Evolutionary conservation across 2,888 invertebrate species (phyloP), one percentile per base, ranked within the genome.

Genomic region (Himalopsyche kuldschensis): DNA sequence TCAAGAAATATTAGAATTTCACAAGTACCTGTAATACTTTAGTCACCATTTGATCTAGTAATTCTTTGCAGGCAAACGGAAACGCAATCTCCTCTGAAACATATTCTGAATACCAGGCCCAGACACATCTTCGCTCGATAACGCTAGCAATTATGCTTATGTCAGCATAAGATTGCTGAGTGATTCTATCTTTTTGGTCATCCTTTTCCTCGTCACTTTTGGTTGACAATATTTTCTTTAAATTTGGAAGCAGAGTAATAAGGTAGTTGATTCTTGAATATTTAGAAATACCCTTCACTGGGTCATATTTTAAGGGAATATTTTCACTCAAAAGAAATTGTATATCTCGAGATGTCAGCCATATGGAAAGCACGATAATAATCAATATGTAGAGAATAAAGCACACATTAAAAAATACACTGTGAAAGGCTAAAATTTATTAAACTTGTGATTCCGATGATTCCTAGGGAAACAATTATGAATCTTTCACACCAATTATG

Each of bases 281-380:
- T 20, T 84, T 77, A 0, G 77, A 83, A 32, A 83, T 35, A 8
- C 48, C 78, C 55, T 78, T 76, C 24, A 82, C 89, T n/a, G 90
- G 85, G 87, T 92, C 90, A 87, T 90, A 91, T 84, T 90, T 90
- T 32, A 93, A 78, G 6, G 93, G 93, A 87, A 91, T 92, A 86
- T 92, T 93, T 84, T 92, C 89, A 86, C 89, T 89, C 79, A 94
- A 88, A 82, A 93, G 87, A 89, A 91, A 92, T 87, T 93, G 92
- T 32, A 93, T 90, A 87, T 90, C 89, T 87, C 91, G 90, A 87
- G 93, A 92, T 88, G 93, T 92, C 75, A 91, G 84, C 86, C 90
- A 90, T 77, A 93, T 87, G 3, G 93, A 91, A 0, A 89, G 84
- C 48, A 92, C 87, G 88, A 92, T 92, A 69, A 92, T 85, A 48